Evolutionary conservation across 2,888 invertebrate genomes (phyloP).

Genomic region (Yponomeuta plumbellus): DNA sequence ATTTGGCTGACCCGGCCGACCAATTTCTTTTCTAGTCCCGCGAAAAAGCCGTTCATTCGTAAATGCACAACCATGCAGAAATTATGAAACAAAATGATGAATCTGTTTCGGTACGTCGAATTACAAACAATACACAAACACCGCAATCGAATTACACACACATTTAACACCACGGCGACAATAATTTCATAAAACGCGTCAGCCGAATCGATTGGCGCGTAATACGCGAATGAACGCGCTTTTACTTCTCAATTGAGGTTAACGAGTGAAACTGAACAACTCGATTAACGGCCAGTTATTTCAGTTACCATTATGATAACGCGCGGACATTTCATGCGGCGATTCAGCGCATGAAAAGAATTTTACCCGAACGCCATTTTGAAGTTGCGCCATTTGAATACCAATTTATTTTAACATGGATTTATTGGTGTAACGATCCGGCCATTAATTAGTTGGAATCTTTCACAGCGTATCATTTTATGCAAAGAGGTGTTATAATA

Average conservation of each 20-base stretch:
- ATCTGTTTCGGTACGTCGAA: too few species aligned
- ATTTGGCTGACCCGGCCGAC: too few species aligned
- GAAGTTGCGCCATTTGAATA: conserved; percentile 7
- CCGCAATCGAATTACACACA: background rate
- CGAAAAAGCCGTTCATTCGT: too few species aligned
- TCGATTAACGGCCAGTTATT: conserved; percentile 13
- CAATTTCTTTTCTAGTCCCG: too few species aligned
- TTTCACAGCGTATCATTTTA: background rate
- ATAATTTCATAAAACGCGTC: background rate
- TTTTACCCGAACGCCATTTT: background rate
- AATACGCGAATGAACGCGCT: conserved; percentile 11
- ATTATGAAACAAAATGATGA: too few species aligned
- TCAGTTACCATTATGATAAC: conserved; percentile 13
- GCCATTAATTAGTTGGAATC: conserved; percentile 5
- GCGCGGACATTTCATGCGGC: conserved; percentile 4
- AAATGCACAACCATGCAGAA: too few species aligned
- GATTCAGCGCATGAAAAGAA: background rate
- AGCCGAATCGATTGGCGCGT: conserved; percentile 2
- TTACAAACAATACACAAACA: background rate
- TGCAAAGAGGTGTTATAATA: background rate
- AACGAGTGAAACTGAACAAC: conserved; percentile 14
- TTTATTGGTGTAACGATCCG: background rate
- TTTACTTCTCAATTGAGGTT: conserved; percentile 12
- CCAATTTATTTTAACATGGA: conserved; percentile 2
- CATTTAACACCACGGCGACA: background rate